Evolutionary conservation across 2,888 invertebrate genomes (phyloP), one percentile per base, ranked within the genome.

Genomic region (Ganaspis brasiliensis): DNA sequence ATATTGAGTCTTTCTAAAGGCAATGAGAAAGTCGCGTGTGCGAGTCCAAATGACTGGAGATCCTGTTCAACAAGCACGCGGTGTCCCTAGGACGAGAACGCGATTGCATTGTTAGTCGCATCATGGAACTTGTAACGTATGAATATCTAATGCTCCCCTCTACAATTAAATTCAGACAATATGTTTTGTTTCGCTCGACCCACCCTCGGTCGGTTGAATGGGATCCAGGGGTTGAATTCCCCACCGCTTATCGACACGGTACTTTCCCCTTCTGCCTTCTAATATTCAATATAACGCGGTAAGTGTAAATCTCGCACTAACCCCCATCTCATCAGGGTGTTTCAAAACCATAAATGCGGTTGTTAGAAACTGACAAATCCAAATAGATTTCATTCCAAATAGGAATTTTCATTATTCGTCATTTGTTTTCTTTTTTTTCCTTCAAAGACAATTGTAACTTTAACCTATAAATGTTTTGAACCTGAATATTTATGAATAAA

Each of bases 81-180:
- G 76, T 77, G 76, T 75, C 78, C 81, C 80, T 52, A 14, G 26
- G 45, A 45, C 67, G 45, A 67, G 40, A 45, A 45, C 67, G 45
- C 67, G 67, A 81, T 81, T 79, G 79, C 79, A 81, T 87, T 88
- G 88, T 89, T 88, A 88, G 87, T 87, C 87, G 85, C 87, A 85
- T 89, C 87, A 84, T 79, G 83, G 85, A 86, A 85, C 87, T 87
- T 87, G 88, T 87, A 89, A 88, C 90, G 87, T 90, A 91, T 91
- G 91, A 91, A 91, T 91, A 90, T 90, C 89, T 89, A 90, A 91
- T 90, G 88, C 87, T 86, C 84, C 85, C 87, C 85, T 90, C 85
- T 84, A 90, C 89, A 91, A 91, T 90, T 90, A 91, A 91, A 91
- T 91, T 90, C 89, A 87, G 88, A 90, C 91, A 91, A 91, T 91